Percentiles rank a stretch among this genome's conserved stretches.
These are phyloP conservation scores for Gorsachius magnificus DNA, from an alignment of 2,797 vertebrate genomes.

Conservation along the genomic window DNA sequence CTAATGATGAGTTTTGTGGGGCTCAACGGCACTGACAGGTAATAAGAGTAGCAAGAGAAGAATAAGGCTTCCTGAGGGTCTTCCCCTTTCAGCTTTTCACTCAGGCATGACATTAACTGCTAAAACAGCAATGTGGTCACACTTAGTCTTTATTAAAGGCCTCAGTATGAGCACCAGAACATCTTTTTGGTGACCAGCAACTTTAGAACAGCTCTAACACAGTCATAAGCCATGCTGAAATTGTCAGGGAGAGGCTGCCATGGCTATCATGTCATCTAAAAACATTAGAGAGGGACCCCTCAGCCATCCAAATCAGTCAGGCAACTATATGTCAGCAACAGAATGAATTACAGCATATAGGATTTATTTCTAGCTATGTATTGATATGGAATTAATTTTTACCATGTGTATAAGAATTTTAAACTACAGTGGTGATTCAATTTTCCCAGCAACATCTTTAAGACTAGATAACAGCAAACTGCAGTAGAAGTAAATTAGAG, in stretches of 20 bases:
- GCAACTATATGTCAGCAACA: not conserved
- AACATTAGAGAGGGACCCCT: not conserved
- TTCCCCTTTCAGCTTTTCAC: not conserved
- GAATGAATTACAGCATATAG: not conserved
- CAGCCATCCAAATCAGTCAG: not conserved
- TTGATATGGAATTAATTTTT: not conserved
- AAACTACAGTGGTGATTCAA: not conserved
- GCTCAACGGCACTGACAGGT: not conserved
- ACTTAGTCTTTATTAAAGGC: not conserved
- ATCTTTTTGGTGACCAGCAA: not conserved
- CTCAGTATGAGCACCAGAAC: not conserved
- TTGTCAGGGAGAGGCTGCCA: not conserved
- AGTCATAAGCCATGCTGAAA: not conserved
- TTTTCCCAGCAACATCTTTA: not conserved
- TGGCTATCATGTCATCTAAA: not conserved
- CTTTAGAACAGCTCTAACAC: not conserved
- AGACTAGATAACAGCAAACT: not conserved
- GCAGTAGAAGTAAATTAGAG: not conserved
- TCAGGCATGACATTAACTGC: not conserved
- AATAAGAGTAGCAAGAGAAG: not conserved
- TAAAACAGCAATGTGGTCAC: not conserved
- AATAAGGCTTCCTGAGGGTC: not conserved
- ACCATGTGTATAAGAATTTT: not conserved
- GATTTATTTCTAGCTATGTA: not conserved
- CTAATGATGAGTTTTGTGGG: rapidly evolving